Percentiles rank a stretch among this genome's conserved stretches.
Conservation (phyloP, 2,113 vertebrate species). For the Chlorocebus sabaeus region DNA sequence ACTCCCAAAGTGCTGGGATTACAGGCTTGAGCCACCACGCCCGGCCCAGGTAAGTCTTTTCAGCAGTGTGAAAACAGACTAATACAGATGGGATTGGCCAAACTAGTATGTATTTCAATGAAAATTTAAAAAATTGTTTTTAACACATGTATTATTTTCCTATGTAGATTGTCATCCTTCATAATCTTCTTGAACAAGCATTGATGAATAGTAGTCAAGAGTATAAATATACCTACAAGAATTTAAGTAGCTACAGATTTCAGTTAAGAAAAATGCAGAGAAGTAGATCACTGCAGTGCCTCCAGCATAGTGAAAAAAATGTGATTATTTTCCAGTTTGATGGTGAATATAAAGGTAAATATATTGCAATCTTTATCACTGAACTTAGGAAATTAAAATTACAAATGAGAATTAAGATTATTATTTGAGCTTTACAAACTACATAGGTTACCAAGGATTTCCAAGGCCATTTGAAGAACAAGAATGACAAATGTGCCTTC, state of each 20-base stretch:
- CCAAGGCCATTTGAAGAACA: not conserved
- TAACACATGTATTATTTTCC: not conserved
- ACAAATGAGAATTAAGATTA: not conserved
- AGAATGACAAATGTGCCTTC: not conserved
- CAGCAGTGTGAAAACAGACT: too few species aligned
- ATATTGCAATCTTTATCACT: not conserved
- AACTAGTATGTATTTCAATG: not conserved
- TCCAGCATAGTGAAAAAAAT: not conserved
- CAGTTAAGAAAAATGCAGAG: not conserved
- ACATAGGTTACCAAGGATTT: not conserved
- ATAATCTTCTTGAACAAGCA: not conserved
- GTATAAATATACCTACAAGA: not conserved
- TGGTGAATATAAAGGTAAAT: not conserved
- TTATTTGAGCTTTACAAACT: not conserved
- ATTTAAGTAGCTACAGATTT: not conserved
- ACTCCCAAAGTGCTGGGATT: too few species aligned
- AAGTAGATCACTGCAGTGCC: not conserved
- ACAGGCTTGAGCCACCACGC: too few species aligned
- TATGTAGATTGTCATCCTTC: not conserved
- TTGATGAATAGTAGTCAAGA: not conserved
- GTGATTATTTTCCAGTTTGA: not conserved
- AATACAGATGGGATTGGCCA: not conserved
- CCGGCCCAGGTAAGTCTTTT: too few species aligned
- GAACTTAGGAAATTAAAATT: not conserved
- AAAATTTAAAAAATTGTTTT: not conserved